A percentile compares a stretch with the other conserved stretches of the same genome.
These are phyloP conservation scores for Drosophila kanekoi DNA, from an alignment of 2,888 invertebrate genomes.

Conservation along the genomic window DNA sequence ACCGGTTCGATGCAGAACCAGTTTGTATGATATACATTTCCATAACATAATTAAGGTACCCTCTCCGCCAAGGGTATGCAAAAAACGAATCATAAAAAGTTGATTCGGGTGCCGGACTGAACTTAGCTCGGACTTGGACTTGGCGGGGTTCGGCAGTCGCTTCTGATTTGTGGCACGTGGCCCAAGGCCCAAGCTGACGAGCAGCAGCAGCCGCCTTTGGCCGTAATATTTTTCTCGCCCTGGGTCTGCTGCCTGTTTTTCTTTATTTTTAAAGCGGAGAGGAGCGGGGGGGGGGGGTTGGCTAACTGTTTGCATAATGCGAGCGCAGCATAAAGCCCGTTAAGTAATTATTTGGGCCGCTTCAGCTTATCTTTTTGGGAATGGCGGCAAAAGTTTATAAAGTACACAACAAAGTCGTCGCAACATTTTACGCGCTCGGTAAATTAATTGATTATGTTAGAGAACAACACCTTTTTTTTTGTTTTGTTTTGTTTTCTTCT, in stretches of 20 bases:
- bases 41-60: conserved; percentile 4
- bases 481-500: background rate
- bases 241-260: conserved; percentile 23
- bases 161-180: conserved; percentile 54
- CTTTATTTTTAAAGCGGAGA: background rate
- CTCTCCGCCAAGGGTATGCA: background rate
- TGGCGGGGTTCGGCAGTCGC: conserved; percentile 14
- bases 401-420: conserved; percentile 57
- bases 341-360: conserved; percentile 65
- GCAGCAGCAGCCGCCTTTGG: conserved; percentile 14
- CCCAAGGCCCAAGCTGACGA: conserved; percentile 28
- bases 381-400: conserved; percentile 43
- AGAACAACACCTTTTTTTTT: conserved; percentile 52
- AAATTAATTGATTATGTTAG: conserved; percentile 62
- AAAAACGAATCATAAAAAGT: conserved; percentile 17
- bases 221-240: conserved; percentile 55
- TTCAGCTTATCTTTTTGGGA: conserved; percentile 8
- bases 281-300: background rate
- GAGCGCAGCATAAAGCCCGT: conserved; percentile 67
- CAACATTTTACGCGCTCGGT: conserved; percentile 55
- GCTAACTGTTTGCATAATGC: conserved; percentile 64
- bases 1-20: too few species aligned
- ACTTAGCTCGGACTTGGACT: background rate
- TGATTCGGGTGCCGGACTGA: conserved; percentile 9
- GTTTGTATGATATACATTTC: background rate